Percentiles rank a stretch among this genome's conserved stretches.
phyloP scores from a whole-genome alignment of 1,140 invertebrate species.

The Halesus radiatus region DNA sequence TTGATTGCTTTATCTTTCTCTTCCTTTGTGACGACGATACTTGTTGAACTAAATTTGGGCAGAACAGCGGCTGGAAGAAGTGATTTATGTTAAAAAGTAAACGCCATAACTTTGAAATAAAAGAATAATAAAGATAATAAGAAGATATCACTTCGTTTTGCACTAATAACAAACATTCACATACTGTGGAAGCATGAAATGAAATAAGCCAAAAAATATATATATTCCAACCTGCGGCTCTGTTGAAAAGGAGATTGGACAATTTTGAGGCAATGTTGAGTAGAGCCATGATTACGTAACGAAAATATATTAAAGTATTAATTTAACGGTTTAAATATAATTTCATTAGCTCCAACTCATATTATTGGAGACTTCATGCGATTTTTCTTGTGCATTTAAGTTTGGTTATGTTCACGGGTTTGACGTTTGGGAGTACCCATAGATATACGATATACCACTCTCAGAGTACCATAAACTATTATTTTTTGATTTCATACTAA shows the following conservation, averaged over 20 bases:
- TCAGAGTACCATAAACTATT: background rate
- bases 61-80: conserved; percentile 34
- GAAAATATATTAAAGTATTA: background rate
- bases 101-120: no score
- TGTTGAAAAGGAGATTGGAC: conserved; percentile 16
- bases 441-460: no score
- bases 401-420: background rate
- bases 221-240: conserved; percentile 25
- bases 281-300: conserved; percentile 34
- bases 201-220: no score
- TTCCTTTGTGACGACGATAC: background rate
- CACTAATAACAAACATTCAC: no score
- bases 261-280: conserved; percentile 38
- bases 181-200: no score
- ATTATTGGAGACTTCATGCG: background rate
- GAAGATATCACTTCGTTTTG: no score
- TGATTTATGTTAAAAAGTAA: background rate
- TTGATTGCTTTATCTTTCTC: conserved; percentile 60
- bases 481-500: background rate
- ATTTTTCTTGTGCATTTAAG: background rate
- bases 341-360: background rate
- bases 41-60: conserved; percentile 28
- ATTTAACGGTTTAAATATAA: background rate
- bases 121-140: no score
- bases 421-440: conserved; percentile 9